Evolutionary conservation across 2,113 vertebrate species (phyloP).

Genomic region (Alectura lathami): DNA sequence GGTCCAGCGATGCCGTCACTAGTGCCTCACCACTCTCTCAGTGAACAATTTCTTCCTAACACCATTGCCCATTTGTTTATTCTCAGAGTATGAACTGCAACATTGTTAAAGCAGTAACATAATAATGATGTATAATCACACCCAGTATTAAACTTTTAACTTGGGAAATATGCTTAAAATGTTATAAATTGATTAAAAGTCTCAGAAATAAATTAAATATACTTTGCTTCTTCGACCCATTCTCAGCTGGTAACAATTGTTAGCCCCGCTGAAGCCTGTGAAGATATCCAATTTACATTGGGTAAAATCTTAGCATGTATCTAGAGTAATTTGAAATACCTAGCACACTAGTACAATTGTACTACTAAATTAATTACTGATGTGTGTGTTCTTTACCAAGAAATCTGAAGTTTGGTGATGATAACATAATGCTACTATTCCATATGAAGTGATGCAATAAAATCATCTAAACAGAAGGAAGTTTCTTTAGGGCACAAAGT

Average conservation of each 20-base stretch:
- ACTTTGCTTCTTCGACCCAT: not conserved
- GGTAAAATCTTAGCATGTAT: not conserved
- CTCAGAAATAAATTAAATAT: not conserved
- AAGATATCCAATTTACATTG: not conserved
- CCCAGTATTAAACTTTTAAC: not conserved
- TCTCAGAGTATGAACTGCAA: not conserved
- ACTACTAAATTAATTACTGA: not conserved
- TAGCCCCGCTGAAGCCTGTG: not conserved
- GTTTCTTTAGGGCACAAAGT: not conserved
- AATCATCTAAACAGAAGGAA: not conserved
- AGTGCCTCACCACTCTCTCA: too few relatives aligned
- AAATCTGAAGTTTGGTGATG: not conserved
- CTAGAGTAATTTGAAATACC: not conserved
- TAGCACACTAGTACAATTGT: not conserved
- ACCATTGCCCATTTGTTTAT: not conserved
- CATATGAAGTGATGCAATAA: not conserved
- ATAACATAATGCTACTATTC: not conserved
- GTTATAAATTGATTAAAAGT: not conserved
- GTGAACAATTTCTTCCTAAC: too few relatives aligned
- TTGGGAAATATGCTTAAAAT: slow-evolving; percentile 1
- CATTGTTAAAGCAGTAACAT: not conserved
- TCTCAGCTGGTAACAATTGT: not conserved
- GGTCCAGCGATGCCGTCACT: too few relatives aligned
- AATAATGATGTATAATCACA: not conserved
- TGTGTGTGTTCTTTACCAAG: not conserved